Evolutionary conservation across 1,140 invertebrate genomes (phyloP).

Genomic region (Meloidogyne chitwoodi): DNA sequence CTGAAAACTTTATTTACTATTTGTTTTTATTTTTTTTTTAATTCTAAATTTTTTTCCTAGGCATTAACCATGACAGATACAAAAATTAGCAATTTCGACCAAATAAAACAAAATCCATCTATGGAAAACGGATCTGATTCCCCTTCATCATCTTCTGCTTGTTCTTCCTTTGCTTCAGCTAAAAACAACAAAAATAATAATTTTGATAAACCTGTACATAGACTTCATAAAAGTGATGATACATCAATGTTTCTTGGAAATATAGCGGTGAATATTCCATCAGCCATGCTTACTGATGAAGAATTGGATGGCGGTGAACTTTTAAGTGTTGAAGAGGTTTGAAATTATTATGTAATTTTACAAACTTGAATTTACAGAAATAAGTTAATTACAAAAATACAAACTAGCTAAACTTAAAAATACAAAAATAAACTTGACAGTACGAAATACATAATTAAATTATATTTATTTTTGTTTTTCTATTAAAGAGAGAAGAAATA

Average conservation of each 20-base stretch:
- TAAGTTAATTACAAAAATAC: too few species aligned
- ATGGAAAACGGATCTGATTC: background rate
- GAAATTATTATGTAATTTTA: background rate
- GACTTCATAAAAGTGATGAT: background rate
- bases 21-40: background rate
- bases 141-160: background rate
- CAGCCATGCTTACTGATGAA: conserved; percentile 23
- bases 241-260: background rate
- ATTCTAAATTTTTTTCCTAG: background rate
- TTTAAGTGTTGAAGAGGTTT: conserved; percentile 40
- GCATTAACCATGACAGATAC: background rate
- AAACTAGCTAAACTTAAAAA: too few species aligned
- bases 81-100: background rate
- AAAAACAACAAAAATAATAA: background rate
- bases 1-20: background rate
- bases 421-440: too few species aligned
- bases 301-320: conserved; percentile 42
- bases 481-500: conserved; percentile 44
- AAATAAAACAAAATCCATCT: background rate
- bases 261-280: background rate
- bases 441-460: background rate
- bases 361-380: too few species aligned
- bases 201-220: background rate
- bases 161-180: background rate
- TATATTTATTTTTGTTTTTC: background rate